These are phyloP conservation scores for Oryzias woworae DNA, from an alignment of 2,113 vertebrate genomes.

Conservation along the genomic window DNA sequence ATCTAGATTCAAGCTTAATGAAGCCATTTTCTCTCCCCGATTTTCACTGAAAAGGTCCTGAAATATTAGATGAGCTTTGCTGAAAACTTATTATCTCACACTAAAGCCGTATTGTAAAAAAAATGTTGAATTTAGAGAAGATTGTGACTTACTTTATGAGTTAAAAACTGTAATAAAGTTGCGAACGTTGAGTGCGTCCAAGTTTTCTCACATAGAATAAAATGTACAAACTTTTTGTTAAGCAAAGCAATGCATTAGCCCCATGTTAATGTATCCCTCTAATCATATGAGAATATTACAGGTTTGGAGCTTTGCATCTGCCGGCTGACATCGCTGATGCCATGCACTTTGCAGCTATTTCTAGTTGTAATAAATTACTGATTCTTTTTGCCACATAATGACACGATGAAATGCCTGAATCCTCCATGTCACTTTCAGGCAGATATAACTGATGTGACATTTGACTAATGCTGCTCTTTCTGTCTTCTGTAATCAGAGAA, in stretches of 20 bases:
- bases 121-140: too few species aligned
- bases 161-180: too few species aligned
- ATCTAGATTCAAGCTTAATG: not conserved
- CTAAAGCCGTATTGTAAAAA: too few species aligned
- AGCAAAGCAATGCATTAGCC: not conserved
- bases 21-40: not conserved
- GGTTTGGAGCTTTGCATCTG: not conserved
- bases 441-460: constrained; percentile 32
- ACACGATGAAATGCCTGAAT: constrained; percentile 13
- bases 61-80: not conserved
- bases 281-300: not conserved
- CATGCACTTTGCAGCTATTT: not conserved
- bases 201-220: too few species aligned
- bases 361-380: not conserved
- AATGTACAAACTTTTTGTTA: too few species aligned
- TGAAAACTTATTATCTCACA: not conserved
- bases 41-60: not conserved
- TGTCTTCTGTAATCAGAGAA: constrained; percentile 37
- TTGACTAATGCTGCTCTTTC: constrained; percentile 27
- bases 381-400: constrained; percentile 14
- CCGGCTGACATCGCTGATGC: not conserved
- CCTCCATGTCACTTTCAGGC: constrained; percentile 19
- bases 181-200: too few species aligned
- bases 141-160: too few species aligned
- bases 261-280: not conserved